Evolutionary conservation across 1,140 invertebrate genomes (phyloP).

Genomic region (Bombus pyrosoma): DNA sequence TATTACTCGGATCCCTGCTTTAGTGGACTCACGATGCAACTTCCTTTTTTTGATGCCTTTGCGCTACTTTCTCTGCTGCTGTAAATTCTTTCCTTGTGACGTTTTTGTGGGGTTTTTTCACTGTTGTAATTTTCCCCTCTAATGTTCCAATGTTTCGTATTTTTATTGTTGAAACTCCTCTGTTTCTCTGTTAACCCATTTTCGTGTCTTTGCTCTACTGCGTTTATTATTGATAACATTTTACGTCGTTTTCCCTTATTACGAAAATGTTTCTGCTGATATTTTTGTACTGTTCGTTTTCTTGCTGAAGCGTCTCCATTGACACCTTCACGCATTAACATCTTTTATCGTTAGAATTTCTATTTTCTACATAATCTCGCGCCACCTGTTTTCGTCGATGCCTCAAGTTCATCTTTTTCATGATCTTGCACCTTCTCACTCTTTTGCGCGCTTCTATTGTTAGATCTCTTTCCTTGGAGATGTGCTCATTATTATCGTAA

Average conservation of each 20-base stretch:
- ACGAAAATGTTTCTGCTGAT: neutral
- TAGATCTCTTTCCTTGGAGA: too few species aligned
- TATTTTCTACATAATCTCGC: too few species aligned
- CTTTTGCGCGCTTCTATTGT: too few species aligned
- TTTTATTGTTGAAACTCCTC: neutral
- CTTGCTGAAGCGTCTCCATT: too few species aligned
- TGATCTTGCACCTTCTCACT: neutral
- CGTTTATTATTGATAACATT: neutral
- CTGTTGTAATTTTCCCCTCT: neutral
- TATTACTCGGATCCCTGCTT: neutral
- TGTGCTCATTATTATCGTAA: too few species aligned
- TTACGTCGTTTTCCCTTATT: neutral
- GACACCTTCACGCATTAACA: neutral
- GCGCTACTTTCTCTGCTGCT: neutral
- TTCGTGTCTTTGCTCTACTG: neutral
- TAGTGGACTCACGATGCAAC: neutral
- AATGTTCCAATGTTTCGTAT: neutral
- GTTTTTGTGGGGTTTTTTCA: neutral
- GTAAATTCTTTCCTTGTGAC: too few species aligned
- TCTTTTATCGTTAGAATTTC: neutral
- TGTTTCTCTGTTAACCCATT: neutral
- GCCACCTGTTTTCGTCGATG: neutral
- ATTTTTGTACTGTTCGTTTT: neutral
- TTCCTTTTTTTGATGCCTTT: neutral
- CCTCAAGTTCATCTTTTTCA: neutral